Percentiles rank a stretch among this genome's conserved stretches.
Conservation (phyloP, 1,140 invertebrate species). For the Bombus vancouverensis region DNA sequence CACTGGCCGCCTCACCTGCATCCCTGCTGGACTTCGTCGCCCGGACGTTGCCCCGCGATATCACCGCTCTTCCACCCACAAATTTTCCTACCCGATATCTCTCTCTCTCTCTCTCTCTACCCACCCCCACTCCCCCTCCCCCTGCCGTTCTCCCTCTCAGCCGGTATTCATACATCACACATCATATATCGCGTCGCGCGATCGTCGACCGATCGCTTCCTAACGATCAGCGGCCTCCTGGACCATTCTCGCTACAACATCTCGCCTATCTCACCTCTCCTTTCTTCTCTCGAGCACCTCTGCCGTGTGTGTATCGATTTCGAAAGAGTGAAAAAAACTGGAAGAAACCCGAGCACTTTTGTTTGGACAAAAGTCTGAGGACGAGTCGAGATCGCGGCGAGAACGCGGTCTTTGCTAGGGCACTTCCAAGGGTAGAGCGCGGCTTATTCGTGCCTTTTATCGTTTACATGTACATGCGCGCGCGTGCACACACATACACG, state of each 20-base stretch:
- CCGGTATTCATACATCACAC: not conserved
- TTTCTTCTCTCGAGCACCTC: not conserved
- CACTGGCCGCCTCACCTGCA: constrained; percentile 35
- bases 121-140: not conserved
- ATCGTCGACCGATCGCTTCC: not conserved
- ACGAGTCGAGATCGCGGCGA: constrained; percentile 7
- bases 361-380: constrained; percentile 15
- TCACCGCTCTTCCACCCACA: not conserved
- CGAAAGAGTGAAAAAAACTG: not conserved
- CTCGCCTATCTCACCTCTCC: not conserved
- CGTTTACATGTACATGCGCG: not conserved
- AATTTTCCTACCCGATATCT: not conserved
- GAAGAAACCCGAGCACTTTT: not conserved
- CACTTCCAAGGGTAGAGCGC: not conserved
- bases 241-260: not conserved
- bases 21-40: constrained; percentile 16
- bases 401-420: not conserved
- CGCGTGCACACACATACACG: constrained; percentile 1
- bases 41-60: constrained; percentile 35
- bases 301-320: constrained; percentile 5
- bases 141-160: no score
- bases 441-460: constrained; percentile 32
- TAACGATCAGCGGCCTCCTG: not conserved
- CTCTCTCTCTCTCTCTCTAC: not conserved
- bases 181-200: not conserved